Percentiles rank a stretch among this genome's conserved stretches.
These are phyloP conservation scores for Pachyrhynchus sulphureomaculatus DNA, from an alignment of 1,140 invertebrate genomes.

Conservation along the genomic window DNA sequence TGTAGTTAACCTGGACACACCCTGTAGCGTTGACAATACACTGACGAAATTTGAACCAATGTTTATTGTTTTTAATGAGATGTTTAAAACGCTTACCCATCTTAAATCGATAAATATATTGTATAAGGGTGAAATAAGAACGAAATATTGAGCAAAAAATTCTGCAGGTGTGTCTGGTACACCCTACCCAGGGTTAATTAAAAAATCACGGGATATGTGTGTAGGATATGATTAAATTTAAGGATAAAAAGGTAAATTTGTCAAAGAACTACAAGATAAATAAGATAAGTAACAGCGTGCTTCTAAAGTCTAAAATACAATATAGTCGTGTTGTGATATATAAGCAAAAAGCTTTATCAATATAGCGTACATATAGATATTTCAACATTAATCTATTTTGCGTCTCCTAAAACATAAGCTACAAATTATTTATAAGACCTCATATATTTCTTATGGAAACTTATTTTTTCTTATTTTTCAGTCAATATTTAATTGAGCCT, in stretches of 20 bases:
- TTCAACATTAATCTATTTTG: conserved; percentile 28
- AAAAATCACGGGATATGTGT: conserved; percentile 23
- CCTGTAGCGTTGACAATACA: too few relatives aligned
- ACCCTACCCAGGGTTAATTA: neutral
- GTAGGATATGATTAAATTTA: conserved; percentile 31
- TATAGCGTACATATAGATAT: conserved; percentile 41
- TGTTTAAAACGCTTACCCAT: conserved; percentile 21
- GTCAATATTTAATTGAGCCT: too few relatives aligned
- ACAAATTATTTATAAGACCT: conserved; percentile 13
- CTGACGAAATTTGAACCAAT: too few relatives aligned
- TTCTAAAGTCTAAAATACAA: conserved; percentile 40
- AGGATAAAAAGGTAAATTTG: conserved; percentile 17
- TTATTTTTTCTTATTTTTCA: too few relatives aligned
- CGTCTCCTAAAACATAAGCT: conserved; percentile 29
- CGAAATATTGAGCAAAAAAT: conserved; percentile 38
- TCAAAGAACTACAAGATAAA: conserved; percentile 28
- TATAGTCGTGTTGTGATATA: conserved; percentile 45
- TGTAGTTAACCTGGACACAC: too few relatives aligned
- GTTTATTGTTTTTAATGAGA: neutral
- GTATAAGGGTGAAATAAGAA: conserved; percentile 27
- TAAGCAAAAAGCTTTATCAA: conserved; percentile 42
- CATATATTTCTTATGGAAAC: too few relatives aligned
- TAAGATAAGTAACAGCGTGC: conserved; percentile 41
- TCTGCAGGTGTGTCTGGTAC: conserved; percentile 22
- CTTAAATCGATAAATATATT: conserved; percentile 1